These are phyloP conservation scores for Bombus fervidus DNA, from an alignment of 1,140 invertebrate species.

Conservation along the genomic window DNA sequence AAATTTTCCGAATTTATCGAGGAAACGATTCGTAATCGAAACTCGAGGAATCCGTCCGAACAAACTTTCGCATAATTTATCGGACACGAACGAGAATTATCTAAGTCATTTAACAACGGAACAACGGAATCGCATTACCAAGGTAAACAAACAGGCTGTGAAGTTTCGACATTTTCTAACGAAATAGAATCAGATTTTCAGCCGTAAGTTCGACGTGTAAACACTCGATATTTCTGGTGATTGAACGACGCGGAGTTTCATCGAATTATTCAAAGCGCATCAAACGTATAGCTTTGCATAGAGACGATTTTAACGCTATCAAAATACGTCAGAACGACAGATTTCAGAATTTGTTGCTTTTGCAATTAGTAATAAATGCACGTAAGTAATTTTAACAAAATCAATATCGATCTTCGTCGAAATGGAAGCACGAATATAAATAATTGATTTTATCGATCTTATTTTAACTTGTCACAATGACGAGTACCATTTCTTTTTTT, in stretches of 20 bases:
- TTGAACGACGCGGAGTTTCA: background rate
- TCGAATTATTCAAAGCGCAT: background rate
- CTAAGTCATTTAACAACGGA: background rate
- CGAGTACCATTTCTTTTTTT: too few relatives aligned
- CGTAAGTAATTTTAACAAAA: background rate
- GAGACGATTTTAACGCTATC: too few relatives aligned
- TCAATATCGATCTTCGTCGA: background rate
- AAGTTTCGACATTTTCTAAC: constrained; percentile 16
- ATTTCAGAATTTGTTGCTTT: background rate
- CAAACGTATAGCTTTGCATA: background rate
- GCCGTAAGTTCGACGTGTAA: background rate
- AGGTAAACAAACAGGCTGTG: background rate
- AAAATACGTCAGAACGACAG: too few relatives aligned
- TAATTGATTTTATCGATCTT: background rate
- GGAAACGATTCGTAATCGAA: background rate
- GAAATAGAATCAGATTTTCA: background rate
- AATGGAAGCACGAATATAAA: background rate
- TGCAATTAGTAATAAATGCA: background rate
- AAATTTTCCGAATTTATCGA: background rate
- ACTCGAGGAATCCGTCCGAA: background rate
- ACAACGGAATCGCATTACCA: background rate
- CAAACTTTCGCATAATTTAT: background rate
- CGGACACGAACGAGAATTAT: background rate
- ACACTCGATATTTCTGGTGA: background rate
- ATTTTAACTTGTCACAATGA: background rate